A percentile compares a stretch with the other conserved stretches of the same genome.
phyloP scores from a whole-genome alignment of 2,888 invertebrate species.

The Melanargia galathea region DNA sequence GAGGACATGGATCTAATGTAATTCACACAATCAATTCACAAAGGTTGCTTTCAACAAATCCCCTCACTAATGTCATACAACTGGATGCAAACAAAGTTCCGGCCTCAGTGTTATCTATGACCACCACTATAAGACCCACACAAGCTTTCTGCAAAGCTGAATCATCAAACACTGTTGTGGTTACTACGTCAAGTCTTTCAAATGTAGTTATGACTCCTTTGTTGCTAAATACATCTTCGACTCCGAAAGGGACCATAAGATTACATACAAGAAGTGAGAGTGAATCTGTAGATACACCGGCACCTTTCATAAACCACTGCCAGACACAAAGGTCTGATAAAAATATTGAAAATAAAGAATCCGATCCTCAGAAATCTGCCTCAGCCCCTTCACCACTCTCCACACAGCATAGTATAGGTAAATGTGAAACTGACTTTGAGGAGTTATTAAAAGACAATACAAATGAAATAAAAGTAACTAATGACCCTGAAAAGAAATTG shows the following conservation, averaged over 20 bases:
- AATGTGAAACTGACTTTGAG: slow-evolving; percentile 78
- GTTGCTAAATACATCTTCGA: slow-evolving; percentile 59
- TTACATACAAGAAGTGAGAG: slow-evolving; percentile 57
- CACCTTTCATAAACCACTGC: slow-evolving; percentile 27
- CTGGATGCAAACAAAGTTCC: slow-evolving; percentile 63
- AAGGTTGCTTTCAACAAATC: slow-evolving; percentile 60
- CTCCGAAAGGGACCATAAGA: slow-evolving; percentile 52
- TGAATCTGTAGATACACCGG: slow-evolving; percentile 46
- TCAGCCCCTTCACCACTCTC: slow-evolving; percentile 22
- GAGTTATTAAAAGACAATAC: slow-evolving; percentile 77
- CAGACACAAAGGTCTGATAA: slow-evolving; percentile 33
- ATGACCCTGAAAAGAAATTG: slow-evolving; percentile 69
- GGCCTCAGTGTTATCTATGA: slow-evolving; percentile 68
- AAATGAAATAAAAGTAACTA: slow-evolving; percentile 75
- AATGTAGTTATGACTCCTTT: slow-evolving; percentile 68
- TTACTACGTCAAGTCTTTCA: slow-evolving; percentile 58
- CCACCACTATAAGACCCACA: slow-evolving; percentile 62
- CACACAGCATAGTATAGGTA: slow-evolving; percentile 51
- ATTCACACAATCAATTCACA: slow-evolving; percentile 70
- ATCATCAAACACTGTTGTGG: slow-evolving; percentile 54
- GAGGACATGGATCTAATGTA: slow-evolving; percentile 64
- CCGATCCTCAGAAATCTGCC: slow-evolving; percentile 45
- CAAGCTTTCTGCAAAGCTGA: slow-evolving; percentile 66
- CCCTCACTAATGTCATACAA: slow-evolving; percentile 64
- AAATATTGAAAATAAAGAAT: slow-evolving; percentile 44